Evolutionary conservation across 2,888 invertebrate species (phyloP).

Genomic region (Drosophila falleni): DNA sequence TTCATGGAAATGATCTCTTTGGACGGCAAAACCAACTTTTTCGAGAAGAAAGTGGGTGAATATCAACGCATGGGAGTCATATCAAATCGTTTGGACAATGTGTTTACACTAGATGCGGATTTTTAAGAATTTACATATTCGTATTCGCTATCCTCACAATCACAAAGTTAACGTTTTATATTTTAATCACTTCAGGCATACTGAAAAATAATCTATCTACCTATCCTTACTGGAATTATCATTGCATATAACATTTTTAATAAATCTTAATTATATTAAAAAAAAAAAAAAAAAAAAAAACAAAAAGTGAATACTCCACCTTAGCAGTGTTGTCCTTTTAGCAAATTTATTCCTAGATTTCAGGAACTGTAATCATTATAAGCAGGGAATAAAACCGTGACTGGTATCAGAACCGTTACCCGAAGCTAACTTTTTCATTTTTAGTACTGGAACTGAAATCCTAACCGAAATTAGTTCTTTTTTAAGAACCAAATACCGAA

Average conservation of each 20-base stretch:
- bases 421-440: too few species aligned
- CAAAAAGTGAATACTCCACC: too few species aligned
- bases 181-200: constrained; percentile 19
- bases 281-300: too few species aligned
- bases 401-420: too few species aligned
- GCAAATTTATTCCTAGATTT: background rate
- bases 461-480: too few species aligned
- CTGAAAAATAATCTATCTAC: constrained; percentile 44
- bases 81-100: constrained; percentile 89
- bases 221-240: constrained; percentile 36
- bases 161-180: constrained; percentile 1
- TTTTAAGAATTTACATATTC: constrained; percentile 87
- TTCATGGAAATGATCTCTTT: constrained; percentile 99
- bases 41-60: constrained; percentile 99
- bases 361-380: too few species aligned
- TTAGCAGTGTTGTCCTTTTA: too few species aligned
- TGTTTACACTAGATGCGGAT: constrained; percentile 94
- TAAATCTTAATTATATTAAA: constrained; percentile 40
- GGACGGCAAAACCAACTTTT: constrained; percentile 99
- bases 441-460: too few species aligned
- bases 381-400: too few species aligned
- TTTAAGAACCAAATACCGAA: too few species aligned
- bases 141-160: constrained; percentile 28
- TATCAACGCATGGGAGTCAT: constrained; percentile 99
- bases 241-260: constrained; percentile 71